phyloP scores from a whole-genome alignment of 2,113 vertebrate species.

The Girardinichthys multiradiatus region DNA sequence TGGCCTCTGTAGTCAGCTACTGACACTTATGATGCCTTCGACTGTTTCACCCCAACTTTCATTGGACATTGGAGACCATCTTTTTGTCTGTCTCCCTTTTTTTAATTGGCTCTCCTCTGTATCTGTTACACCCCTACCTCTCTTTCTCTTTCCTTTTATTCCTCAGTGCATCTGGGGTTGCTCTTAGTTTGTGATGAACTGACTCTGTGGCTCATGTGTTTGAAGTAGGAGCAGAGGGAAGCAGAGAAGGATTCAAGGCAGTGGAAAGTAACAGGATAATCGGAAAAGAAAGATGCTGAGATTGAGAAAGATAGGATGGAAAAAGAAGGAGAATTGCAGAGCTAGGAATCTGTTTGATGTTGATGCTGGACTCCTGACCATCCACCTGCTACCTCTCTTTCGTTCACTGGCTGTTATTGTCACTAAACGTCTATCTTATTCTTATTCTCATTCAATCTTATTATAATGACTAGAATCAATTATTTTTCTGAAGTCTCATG shows the following conservation, averaged over 20 bases:
- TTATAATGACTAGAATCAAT: slow-evolving; percentile 28
- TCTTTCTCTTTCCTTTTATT: slow-evolving; percentile 51
- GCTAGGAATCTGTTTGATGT: slow-evolving; percentile 50
- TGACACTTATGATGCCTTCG: slow-evolving; percentile 67
- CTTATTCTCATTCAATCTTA: too few relatives aligned
- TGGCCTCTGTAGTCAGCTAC: slow-evolving; percentile 50
- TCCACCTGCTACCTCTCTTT: slow-evolving; percentile 27
- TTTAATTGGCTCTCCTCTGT: slow-evolving; percentile 42
- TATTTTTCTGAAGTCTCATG: slow-evolving; percentile 6
- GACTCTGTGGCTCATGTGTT: slow-evolving; percentile 36
- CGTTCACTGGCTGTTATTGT: slow-evolving; percentile 10
- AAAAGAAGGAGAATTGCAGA: slow-evolving; percentile 31
- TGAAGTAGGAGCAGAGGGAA: slow-evolving; percentile 52
- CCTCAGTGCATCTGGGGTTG: slow-evolving; percentile 61
- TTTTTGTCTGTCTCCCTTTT: slow-evolving; percentile 17
- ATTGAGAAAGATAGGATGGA: slow-evolving; percentile 31
- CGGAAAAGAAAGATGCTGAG: slow-evolving; percentile 23
- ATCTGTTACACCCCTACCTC: slow-evolving; percentile 38
- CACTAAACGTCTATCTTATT: slow-evolving; percentile 19
- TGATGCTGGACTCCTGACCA: slow-evolving; percentile 55
- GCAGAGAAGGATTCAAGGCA: slow-evolving; percentile 40
- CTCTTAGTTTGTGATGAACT: slow-evolving; percentile 67
- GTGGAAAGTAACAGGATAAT: slow-evolving; percentile 54
- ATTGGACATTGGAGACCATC: slow-evolving; percentile 48
- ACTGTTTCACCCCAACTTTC: slow-evolving; percentile 68